A percentile compares a stretch with the other conserved stretches of the same genome.
Evolutionary conservation across 2,797 vertebrate genomes (phyloP).

Genomic region (Gymnoscopelus microlampas): DNA sequence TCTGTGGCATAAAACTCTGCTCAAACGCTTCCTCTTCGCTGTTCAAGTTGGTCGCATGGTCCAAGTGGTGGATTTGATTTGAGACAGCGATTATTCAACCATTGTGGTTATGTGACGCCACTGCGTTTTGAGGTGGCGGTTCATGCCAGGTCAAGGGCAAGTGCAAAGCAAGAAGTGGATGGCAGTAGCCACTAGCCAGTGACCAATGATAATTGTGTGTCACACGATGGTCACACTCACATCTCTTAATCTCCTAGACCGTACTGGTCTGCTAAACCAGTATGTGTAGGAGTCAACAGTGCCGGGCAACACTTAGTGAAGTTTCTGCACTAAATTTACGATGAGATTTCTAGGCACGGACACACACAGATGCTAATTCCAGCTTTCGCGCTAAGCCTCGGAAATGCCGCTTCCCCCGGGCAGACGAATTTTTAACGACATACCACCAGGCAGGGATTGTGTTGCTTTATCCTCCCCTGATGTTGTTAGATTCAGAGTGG

Average conservation of each 20-base stretch:
- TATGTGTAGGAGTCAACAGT: neutral
- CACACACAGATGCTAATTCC: slow-evolving; percentile 18
- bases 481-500: slow-evolving; percentile 33
- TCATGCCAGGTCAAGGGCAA: slow-evolving; percentile 15
- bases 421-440: slow-evolving; percentile 37
- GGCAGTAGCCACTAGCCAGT: neutral
- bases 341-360: slow-evolving; percentile 23
- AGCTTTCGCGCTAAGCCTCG: neutral
- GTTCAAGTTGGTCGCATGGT: slow-evolving; percentile 6
- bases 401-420: slow-evolving; percentile 18
- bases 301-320: slow-evolving; percentile 2
- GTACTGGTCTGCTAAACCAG: too few relatives aligned
- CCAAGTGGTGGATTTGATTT: slow-evolving; percentile 9
- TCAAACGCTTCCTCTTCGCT: neutral
- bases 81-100: neutral
- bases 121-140: slow-evolving; percentile 5
- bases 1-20: too few relatives aligned
- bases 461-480: slow-evolving; percentile 11
- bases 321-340: slow-evolving; percentile 3
- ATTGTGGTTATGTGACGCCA: neutral
- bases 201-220: slow-evolving; percentile 11
- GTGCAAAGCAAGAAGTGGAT: slow-evolving; percentile 1
- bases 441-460: slow-evolving; percentile 44
- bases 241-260: too few relatives aligned
- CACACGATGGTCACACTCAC: neutral